phyloP scores from a whole-genome alignment of 2,797 vertebrate species.

The Micromesistius poutassou region DNA sequence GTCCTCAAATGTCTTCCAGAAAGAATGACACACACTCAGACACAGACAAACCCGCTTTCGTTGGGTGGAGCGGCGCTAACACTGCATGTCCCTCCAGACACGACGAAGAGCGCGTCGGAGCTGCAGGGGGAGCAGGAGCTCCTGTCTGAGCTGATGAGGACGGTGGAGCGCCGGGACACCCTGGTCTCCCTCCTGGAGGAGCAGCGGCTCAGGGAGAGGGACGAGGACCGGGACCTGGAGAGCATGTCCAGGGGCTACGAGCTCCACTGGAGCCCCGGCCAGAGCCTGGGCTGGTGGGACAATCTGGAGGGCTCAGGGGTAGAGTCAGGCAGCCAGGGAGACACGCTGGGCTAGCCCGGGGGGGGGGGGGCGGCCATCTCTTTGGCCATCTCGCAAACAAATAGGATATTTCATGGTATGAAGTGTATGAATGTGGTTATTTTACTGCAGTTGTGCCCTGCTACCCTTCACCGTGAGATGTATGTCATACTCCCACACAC shows the following conservation, averaged over 20 bases:
- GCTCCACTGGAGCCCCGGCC: slow-evolving; percentile 58
- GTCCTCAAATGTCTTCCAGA: no score
- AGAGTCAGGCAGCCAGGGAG: neutral
- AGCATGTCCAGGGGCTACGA: slow-evolving; percentile 72
- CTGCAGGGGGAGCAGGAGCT: slow-evolving; percentile 77
- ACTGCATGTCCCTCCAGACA: slow-evolving; percentile 53
- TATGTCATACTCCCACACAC: neutral
- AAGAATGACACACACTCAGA: neutral
- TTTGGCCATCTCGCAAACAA: neutral
- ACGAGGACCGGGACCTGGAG: slow-evolving; percentile 81
- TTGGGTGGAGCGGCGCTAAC: neutral
- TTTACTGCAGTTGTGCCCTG: neutral
- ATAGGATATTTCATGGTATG: neutral
- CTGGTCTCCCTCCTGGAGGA: slow-evolving; percentile 82
- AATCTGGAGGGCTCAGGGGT: slow-evolving; percentile 14
- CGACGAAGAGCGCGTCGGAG: slow-evolving; percentile 70
- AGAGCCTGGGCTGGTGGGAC: slow-evolving; percentile 10
- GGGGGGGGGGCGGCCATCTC: neutral
- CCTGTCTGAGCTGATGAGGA: slow-evolving; percentile 84
- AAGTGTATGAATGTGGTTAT: neutral
- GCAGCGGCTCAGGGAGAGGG: slow-evolving; percentile 81
- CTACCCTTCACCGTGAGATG: neutral
- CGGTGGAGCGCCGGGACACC: slow-evolving; percentile 83
- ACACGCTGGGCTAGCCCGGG: neutral
- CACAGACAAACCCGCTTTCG: neutral